Evolutionary conservation across 1,140 invertebrate species (phyloP), one percentile per base, ranked within the genome.

Genomic region (Andricus grossulariae): DNA sequence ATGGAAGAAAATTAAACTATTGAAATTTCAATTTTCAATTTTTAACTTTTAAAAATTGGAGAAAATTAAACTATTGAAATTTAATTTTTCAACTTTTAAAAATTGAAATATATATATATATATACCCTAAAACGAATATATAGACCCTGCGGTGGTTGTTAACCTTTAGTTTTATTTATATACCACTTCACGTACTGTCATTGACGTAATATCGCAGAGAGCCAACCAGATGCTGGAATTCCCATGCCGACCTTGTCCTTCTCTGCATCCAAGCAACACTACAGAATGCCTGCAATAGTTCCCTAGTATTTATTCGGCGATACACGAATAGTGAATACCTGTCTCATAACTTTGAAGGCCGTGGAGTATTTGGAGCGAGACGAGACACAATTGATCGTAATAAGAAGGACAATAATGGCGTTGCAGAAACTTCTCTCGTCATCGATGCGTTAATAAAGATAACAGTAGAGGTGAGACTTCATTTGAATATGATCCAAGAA

Each of bases 161-260:
- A n/a, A n/a, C n/a, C n/a, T n/a, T n/a, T n/a, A n/a, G n/a, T n/a
- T n/a, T n/a, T n/a, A n/a, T n/a, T n/a, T 25, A 25, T 25, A 25
- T 39, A 5, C 39, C 39, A 74, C 66, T 57, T 72, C 76, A 78
- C 75, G 80, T 80, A 83, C 77, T 80, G 82, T 83, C 74, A 73
- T 81, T 13, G 74, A 80, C 82, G 80, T 75, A 25, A n/a, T 78
- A 75, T 75, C 71, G 73, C 81, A 80, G 78, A 72, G 73, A 76
- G 77, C 80, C 81, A 83, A 81, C 82, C 79, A 78, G 76, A 57
- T 83, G 75, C 78, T 83, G 72, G 76, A 83, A 83, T 83, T 81
- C 82, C 79, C 80, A 81, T 80, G 78, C 80, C 82, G 82, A 81
- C 80, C 80, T 81, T 83, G 82, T 81, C 73, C 76, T 81, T 81